Evolutionary conservation across 1,140 invertebrate species (phyloP).

Genomic region (Dysdera silvatica): DNA sequence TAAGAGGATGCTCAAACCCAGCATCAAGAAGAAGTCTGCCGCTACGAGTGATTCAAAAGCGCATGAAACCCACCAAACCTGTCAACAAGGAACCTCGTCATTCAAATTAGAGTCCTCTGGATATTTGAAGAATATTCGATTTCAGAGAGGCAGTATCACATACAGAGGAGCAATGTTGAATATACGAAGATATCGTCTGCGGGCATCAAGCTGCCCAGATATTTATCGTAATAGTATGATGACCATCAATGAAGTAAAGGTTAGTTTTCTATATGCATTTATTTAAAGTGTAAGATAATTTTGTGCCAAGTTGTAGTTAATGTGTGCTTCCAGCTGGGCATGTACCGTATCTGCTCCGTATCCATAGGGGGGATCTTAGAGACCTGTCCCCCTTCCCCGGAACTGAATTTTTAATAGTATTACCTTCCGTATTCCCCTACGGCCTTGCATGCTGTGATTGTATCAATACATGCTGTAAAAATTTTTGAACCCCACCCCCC

Average conservation of each 20-base stretch:
- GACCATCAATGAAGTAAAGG: slow-evolving; percentile 60
- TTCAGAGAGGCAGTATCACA: slow-evolving; percentile 50
- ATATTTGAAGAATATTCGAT: slow-evolving; percentile 32
- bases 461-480: too few relatives aligned
- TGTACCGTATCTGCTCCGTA: too few relatives aligned
- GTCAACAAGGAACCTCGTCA: neutral
- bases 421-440: too few relatives aligned
- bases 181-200: slow-evolving; percentile 63
- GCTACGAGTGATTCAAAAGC: neutral
- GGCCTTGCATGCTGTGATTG: too few relatives aligned
- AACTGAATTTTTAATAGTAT: too few relatives aligned
- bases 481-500: too few relatives aligned
- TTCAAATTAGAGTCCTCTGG: slow-evolving; percentile 10
- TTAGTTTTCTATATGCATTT: slow-evolving; percentile 2
- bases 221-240: slow-evolving; percentile 85
- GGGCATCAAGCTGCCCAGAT: slow-evolving; percentile 79
- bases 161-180: slow-evolving; percentile 74
- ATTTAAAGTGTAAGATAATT: too few relatives aligned
- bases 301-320: too few relatives aligned
- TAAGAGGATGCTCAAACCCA: slow-evolving; percentile 3
- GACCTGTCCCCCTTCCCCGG: too few relatives aligned
- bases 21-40: slow-evolving; percentile 1
- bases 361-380: too few relatives aligned
- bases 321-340: too few relatives aligned
- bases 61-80: neutral